phyloP scores from a whole-genome alignment of 1,140 invertebrate genomes.

The Dreissena rostriformis region DNA sequence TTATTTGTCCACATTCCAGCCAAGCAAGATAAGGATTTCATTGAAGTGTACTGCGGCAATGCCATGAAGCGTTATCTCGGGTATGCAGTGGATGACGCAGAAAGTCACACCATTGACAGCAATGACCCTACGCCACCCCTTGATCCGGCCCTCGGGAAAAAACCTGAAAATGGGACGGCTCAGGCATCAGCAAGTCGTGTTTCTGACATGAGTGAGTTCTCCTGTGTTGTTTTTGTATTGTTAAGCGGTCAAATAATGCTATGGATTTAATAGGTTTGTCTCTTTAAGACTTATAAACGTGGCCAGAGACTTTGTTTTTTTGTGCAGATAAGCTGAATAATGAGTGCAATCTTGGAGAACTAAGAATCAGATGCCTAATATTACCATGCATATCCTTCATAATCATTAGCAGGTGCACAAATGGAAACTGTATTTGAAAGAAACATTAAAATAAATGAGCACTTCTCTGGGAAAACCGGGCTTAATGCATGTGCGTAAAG shows the following conservation, averaged over 20 bases:
- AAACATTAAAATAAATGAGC: background rate
- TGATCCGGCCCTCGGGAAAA: background rate
- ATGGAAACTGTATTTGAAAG: too few relatives aligned
- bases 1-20: background rate
- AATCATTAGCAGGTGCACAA: too few relatives aligned
- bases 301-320: too few relatives aligned
- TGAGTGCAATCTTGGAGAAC: too few relatives aligned
- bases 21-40: slow-evolving; percentile 35
- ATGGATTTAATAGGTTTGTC: slow-evolving; percentile 12
- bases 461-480: background rate
- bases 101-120: slow-evolving; percentile 35
- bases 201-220: slow-evolving; percentile 28
- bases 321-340: background rate
- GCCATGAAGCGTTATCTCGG: slow-evolving; percentile 38
- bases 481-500: background rate
- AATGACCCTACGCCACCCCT: slow-evolving; percentile 9
- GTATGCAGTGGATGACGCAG: slow-evolving; percentile 38
- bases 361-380: too few relatives aligned
- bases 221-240: background rate
- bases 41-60: slow-evolving; percentile 38
- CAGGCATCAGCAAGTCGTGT: slow-evolving; percentile 18
- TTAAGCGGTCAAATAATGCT: background rate
- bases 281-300: background rate
- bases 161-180: background rate
- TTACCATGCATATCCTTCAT: too few relatives aligned